Evolutionary conservation across 2,797 vertebrate species (phyloP), one percentile per base, ranked within the genome.

Genomic region (Chaenodraco wilsoni): DNA sequence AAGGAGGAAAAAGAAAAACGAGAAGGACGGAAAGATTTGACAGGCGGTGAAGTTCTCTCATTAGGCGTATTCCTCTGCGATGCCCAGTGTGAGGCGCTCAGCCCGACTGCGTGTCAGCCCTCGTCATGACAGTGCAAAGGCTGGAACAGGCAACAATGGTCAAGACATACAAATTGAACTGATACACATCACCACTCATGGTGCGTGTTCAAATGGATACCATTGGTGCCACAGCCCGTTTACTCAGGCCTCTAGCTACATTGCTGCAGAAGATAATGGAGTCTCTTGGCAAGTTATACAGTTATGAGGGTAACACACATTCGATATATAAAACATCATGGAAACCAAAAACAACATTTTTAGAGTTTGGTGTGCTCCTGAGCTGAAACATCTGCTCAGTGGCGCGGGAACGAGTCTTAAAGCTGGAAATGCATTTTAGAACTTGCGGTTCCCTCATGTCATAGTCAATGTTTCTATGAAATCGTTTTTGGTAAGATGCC

Each of bases 31-130:
- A 54, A 72, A 61, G 48, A 46, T 68, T 69, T 76, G 86, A 84
- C 70, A 79, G 82, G 49, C 72, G 65, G 76, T 78, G 87, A 84
- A 75, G 79, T 74, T 88, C 63, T 50, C 78, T 89, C 76, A 76
- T 89, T 83, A 88, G 79, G 64, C 63, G 16, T 72, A 67, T 69
- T 85, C 59, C 72, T 76, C 76, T 40, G 64, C 50, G 68, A 70
- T 70, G 65, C 69, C 51, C 69, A 46, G 63, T 74, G 68, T 67
- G 76, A 79, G 71, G 27, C 2, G 37, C n/a, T 65, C 66, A 54
- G 63, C 51, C 16, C 66, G 49, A 59, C 66, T 57, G 66, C 65
- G 66, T 82, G 82, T 79, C 76, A 79, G 76, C 66, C 57, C 48
- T 74, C 70, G n/a, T 45, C 73, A 51, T 69, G 66, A 59, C 64